These are phyloP conservation scores for Pseudomugil tenellus DNA, from an alignment of 2,797 vertebrate genomes.

Conservation along the genomic window DNA sequence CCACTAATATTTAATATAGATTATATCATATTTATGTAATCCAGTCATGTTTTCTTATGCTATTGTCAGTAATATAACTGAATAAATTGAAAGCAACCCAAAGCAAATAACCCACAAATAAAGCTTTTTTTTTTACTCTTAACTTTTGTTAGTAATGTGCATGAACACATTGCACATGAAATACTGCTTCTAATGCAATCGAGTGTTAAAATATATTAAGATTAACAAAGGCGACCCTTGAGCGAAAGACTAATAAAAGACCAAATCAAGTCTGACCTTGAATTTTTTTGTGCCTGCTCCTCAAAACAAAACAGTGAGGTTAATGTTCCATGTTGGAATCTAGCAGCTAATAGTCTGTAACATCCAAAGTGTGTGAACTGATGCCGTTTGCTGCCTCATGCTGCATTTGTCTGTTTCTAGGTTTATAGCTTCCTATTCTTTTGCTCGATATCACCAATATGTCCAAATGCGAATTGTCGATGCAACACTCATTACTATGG, in stretches of 20 bases:
- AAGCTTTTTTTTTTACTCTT: neutral
- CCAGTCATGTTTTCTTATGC: neutral
- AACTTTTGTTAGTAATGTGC: neutral
- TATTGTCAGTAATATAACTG: neutral
- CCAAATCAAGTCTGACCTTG: neutral
- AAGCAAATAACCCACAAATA: constrained; percentile 8
- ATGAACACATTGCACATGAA: neutral
- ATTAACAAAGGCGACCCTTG: neutral
- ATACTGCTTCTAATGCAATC: neutral
- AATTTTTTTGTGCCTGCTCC: neutral
- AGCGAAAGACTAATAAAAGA: neutral
- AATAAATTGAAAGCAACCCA: neutral
- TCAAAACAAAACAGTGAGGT: neutral
- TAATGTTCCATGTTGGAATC: neutral
- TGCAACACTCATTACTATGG: neutral
- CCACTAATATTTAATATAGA: neutral
- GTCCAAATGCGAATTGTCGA: neutral
- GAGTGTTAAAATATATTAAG: neutral
- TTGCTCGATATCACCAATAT: neutral
- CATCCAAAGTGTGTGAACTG: neutral
- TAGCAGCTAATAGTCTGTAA: neutral
- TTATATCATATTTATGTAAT: neutral
- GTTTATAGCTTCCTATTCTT: neutral
- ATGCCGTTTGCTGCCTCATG: neutral
- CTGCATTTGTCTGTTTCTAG: neutral